A percentile compares a stretch with the other conserved stretches of the same genome.
These are phyloP conservation scores for Takifugu ocellatus DNA, from an alignment of 2,797 vertebrate genomes.

Conservation along the genomic window DNA sequence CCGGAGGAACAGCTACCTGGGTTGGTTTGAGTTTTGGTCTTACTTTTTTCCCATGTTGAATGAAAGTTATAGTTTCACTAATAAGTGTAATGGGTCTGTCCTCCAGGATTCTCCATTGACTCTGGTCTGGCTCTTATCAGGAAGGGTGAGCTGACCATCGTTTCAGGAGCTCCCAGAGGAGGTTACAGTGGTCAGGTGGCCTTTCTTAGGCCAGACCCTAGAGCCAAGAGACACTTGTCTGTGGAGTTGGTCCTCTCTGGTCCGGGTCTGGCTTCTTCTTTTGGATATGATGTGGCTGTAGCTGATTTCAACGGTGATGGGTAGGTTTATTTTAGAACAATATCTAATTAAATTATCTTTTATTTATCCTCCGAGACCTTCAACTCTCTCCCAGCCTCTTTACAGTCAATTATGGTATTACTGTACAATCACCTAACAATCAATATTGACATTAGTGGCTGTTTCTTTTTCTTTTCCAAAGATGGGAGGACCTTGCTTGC, in stretches of 20 bases:
- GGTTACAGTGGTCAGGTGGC: conserved; percentile 89
- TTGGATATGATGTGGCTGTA: conserved; percentile 89
- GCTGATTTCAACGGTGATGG: conserved; percentile 88
- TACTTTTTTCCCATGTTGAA: not conserved
- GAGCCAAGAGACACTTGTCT: conserved; percentile 38
- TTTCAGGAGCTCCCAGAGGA: conserved; percentile 89
- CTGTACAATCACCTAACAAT: not conserved
- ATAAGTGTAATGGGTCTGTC: not conserved
- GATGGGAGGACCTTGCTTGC: conserved; percentile 92
- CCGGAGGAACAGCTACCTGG: conserved; percentile 87
- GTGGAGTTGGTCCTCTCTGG: conserved; percentile 83
- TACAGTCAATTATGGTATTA: not conserved
- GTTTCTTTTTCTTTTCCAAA: conserved; percentile 36
- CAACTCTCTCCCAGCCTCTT: not conserved
- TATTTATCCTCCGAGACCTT: not conserved
- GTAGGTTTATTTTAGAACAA: conserved; percentile 60
- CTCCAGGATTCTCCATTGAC: conserved; percentile 87
- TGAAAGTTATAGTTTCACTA: too few relatives aligned
- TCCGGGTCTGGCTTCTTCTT: conserved; percentile 89
- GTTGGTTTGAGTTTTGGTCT: conserved; percentile 68
- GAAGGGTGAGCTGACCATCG: conserved; percentile 82
- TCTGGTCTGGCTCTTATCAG: conserved; percentile 83
- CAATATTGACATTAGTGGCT: not conserved
- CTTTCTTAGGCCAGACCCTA: conserved; percentile 76
- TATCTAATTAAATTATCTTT: not conserved